Evolutionary conservation across 35 echinoderm and acorn worm genomes (phyloP).

Genomic region (Acanthaster planci): DNA sequence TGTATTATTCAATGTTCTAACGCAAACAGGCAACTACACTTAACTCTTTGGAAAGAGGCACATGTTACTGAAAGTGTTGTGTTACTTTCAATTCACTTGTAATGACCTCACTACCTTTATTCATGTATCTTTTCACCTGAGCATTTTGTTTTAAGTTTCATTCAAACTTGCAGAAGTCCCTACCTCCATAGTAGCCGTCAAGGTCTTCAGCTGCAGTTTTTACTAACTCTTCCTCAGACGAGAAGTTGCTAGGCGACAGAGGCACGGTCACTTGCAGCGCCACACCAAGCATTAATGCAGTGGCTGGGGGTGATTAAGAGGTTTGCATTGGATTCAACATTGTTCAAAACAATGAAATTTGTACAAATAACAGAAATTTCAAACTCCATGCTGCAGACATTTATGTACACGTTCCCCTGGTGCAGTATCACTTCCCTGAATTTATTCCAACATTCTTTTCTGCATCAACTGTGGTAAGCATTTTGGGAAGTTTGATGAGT

Average conservation of each 20-base stretch:
- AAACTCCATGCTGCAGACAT: not conserved
- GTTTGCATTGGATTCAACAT: not conserved
- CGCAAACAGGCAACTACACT: too few species aligned
- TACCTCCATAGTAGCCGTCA: conserved; percentile 79
- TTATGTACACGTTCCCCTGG: not conserved
- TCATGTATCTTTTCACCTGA: not conserved
- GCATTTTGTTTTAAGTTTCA: not conserved
- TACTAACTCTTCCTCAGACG: conserved; percentile 68
- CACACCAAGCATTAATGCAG: not conserved
- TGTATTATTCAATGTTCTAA: too few species aligned
- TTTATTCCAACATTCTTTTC: too few species aligned
- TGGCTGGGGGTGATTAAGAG: not conserved
- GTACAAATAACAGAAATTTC: not conserved
- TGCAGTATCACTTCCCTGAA: not conserved
- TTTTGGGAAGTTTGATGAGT: too few species aligned
- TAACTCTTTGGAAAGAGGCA: too few species aligned
- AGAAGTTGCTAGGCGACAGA: conserved; percentile 26
- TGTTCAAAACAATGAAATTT: not conserved
- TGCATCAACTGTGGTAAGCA: too few species aligned
- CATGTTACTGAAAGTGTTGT: too few species aligned
- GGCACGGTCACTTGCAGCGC: not conserved
- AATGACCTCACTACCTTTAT: not conserved
- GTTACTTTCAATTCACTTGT: not conserved
- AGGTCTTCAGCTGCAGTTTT: conserved; percentile 63
- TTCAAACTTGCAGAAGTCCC: not conserved